These are phyloP conservation scores for Ormyrus pomaceus DNA, from an alignment of 2,888 invertebrate genomes.

Conservation along the genomic window DNA sequence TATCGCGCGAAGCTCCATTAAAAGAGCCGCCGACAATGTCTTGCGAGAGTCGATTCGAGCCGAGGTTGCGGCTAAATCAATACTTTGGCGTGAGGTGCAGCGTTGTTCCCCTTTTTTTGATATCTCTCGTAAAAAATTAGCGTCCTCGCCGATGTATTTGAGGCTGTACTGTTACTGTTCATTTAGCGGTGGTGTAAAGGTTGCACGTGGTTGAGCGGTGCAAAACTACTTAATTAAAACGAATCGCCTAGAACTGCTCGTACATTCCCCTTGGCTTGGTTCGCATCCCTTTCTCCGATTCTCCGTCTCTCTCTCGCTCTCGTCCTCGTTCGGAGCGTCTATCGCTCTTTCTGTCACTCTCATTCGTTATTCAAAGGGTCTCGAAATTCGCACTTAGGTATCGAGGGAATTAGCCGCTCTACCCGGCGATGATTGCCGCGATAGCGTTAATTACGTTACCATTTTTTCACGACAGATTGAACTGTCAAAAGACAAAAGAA, in stretches of 20 bases:
- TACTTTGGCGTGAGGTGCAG: no score
- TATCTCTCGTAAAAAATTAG: no score
- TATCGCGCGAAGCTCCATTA: not conserved
- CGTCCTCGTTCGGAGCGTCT: no score
- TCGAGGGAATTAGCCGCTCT: slow-evolving; percentile 52
- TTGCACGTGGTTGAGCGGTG: slow-evolving; percentile 46
- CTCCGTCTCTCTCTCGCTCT: slow-evolving; percentile 7
- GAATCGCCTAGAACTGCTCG: slow-evolving; percentile 61
- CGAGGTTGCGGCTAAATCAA: no score
- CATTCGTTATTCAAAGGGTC: slow-evolving; percentile 57
- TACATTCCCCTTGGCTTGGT: slow-evolving; percentile 45
- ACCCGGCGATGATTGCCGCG: slow-evolving; percentile 48
- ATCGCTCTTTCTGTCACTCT: slow-evolving; percentile 37
- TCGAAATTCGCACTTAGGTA: slow-evolving; percentile 52
- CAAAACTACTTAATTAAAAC: slow-evolving; percentile 69
- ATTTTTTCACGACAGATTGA: slow-evolving; percentile 49
- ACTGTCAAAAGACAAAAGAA: slow-evolving; percentile 44
- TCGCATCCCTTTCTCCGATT: slow-evolving; percentile 53
- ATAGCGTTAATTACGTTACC: slow-evolving; percentile 53
- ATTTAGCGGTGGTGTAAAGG: slow-evolving; percentile 28
- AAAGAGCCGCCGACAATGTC: no score
- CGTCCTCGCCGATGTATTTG: no score
- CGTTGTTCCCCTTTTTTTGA: no score
- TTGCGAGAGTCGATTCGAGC: no score
- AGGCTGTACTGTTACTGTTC: slow-evolving; percentile 13